These are phyloP conservation scores for Pristiophorus japonicus DNA, from an alignment of 2,113 vertebrate species.

Conservation along the genomic window DNA sequence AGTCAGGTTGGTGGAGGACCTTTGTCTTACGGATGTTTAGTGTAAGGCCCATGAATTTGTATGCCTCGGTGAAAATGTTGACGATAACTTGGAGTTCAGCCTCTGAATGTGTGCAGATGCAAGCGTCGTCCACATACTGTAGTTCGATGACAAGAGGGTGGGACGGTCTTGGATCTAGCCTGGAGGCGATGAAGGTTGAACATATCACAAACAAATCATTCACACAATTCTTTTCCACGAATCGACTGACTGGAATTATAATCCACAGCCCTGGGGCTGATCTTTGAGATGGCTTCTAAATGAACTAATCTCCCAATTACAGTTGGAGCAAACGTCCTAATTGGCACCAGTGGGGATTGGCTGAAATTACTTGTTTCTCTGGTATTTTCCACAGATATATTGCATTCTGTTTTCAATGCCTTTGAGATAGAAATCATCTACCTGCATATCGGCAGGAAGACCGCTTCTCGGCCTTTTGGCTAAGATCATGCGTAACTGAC, in stretches of 20 bases:
- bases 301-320: conserved; percentile 14
- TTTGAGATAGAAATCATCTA: neutral
- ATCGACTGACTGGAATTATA: neutral
- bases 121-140: too few species aligned
- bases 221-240: neutral
- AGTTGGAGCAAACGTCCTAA: conserved; percentile 8
- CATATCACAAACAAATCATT: neutral
- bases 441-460: neutral
- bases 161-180: too few species aligned
- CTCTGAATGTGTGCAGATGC: too few species aligned
- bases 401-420: neutral
- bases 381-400: neutral
- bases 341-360: conserved; percentile 10
- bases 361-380: conserved; percentile 20
- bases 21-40: too few species aligned
- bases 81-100: too few species aligned
- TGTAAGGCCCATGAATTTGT: too few species aligned
- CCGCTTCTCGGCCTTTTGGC: too few species aligned
- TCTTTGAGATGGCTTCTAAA: neutral
- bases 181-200: too few species aligned
- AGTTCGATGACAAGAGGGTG: too few species aligned
- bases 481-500: too few species aligned
- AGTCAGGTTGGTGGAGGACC: too few species aligned
- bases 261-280: neutral
- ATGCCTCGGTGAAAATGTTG: too few species aligned